Evolutionary conservation across 2,797 vertebrate genomes (phyloP).

Genomic region (Anabacerthia variegaticeps): DNA sequence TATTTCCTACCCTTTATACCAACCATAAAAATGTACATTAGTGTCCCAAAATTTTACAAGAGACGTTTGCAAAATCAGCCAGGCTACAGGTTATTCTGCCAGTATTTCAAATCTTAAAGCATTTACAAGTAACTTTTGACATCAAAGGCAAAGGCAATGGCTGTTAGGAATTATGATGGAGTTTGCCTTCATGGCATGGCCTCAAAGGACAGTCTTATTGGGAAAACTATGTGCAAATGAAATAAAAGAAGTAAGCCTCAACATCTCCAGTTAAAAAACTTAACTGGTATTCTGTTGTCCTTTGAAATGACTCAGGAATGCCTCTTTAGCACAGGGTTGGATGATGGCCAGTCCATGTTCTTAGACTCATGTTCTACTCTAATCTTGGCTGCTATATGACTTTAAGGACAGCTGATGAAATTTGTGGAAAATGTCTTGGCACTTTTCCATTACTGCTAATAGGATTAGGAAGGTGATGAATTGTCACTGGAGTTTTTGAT

Average conservation of each 20-base stretch:
- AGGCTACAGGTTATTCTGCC: neutral
- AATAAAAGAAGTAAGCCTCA: neutral
- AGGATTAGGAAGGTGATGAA: conserved; percentile 13
- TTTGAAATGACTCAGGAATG: neutral
- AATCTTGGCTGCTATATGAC: neutral
- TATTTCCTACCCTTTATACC: neutral
- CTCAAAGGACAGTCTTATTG: neutral
- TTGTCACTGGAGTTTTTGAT: neutral
- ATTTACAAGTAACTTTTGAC: neutral
- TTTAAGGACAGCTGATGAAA: neutral
- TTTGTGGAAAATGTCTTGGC: neutral
- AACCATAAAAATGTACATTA: neutral
- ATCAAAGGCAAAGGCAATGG: neutral
- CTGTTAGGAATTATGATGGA: neutral
- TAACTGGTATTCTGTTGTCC: neutral
- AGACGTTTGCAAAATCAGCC: neutral
- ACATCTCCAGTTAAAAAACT: neutral
- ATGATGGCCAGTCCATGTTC: neutral
- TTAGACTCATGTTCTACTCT: neutral
- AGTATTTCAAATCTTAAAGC: neutral
- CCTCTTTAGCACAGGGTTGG: neutral
- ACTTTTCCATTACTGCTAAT: neutral
- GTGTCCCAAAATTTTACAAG: neutral
- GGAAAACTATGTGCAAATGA: neutral
- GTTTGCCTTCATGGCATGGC: neutral